Percentiles rank a stretch among this genome's conserved stretches.
phyloP scores from a whole-genome alignment of 2,797 vertebrate genomes.

The Pangasius djambal region DNA sequence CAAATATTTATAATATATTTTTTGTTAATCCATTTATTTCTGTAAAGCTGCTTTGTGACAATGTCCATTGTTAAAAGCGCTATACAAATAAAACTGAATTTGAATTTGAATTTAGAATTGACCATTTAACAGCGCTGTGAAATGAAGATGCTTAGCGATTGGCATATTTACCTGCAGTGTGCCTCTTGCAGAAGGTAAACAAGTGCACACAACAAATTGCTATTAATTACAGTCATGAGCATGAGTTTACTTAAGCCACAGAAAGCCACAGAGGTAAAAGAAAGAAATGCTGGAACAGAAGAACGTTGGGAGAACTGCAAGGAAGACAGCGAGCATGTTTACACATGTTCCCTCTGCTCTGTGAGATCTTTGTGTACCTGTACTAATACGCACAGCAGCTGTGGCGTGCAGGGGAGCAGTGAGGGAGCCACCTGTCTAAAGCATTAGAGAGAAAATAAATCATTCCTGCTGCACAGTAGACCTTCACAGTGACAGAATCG shows the following conservation, averaged over 20 bases:
- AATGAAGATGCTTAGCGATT: constrained; percentile 28
- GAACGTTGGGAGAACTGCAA: background rate
- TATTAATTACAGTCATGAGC: background rate
- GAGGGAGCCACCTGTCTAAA: constrained; percentile 19
- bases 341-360: constrained; percentile 27
- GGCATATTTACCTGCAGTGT: background rate
- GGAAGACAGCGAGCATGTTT: constrained; percentile 24
- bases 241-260: background rate
- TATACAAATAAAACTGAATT: too few relatives aligned
- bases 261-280: background rate
- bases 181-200: constrained; percentile 49
- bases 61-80: too few relatives aligned
- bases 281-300: background rate
- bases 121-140: background rate
- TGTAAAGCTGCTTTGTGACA: too few relatives aligned
- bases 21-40: too few relatives aligned
- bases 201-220: constrained; percentile 36
- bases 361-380: constrained; percentile 27
- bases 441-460: constrained; percentile 28
- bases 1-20: too few relatives aligned
- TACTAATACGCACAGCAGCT: constrained; percentile 18
- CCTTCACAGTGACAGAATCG: constrained; percentile 8
- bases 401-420: background rate
- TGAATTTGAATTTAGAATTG: too few relatives aligned
- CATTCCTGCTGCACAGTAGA: constrained; percentile 19